Evolutionary conservation across 2,113 vertebrate species (phyloP), one percentile per base, ranked within the genome.

Genomic region (Scolopax mira): DNA sequence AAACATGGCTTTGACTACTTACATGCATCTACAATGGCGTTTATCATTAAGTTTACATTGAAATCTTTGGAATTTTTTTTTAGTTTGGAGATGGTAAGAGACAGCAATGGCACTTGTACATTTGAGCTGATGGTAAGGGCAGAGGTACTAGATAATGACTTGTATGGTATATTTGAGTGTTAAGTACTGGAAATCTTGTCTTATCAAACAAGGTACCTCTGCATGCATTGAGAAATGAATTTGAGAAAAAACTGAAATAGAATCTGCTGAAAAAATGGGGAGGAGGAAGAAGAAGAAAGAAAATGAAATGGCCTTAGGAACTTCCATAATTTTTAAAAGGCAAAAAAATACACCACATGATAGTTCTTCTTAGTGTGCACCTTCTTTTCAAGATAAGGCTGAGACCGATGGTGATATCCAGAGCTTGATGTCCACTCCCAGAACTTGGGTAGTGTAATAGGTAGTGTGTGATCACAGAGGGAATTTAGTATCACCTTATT

Each of bases 21-120:
- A 33, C 31, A 9, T 67, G 23, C 16, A 55, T 60, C 44, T 37
- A 17, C 27, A 55, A 0, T 74, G 35, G 18, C 5, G 3, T 4
- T 0, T 78, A 6, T 52, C 6, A 25, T 35, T 11, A 51, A 65
- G 6, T 75, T 71, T 39, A 1, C 11, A 6, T 35, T 48, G 42
- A 78, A 42, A 35, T 51, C 9, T 16, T 31, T 54, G 30, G 23
- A 13, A 30, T 84, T 15, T 80, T 60, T 41, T 80, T 81, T 58
- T 46, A 46, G 11, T 64, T 79, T 83, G 49, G 60, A 90, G 83
- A n/a, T 30, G 9, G 15, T 64, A 21, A 67, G 46, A 51, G 48
- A 35, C 13, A 71, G 23, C 18, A 60, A 5, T 60, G 79, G 61
- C 7, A 7, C 19, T 70, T 74, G 33, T 39, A 6, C 0, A 0